phyloP scores from a whole-genome alignment of 2,797 vertebrate species.

The Gambelia wislizenii region DNA sequence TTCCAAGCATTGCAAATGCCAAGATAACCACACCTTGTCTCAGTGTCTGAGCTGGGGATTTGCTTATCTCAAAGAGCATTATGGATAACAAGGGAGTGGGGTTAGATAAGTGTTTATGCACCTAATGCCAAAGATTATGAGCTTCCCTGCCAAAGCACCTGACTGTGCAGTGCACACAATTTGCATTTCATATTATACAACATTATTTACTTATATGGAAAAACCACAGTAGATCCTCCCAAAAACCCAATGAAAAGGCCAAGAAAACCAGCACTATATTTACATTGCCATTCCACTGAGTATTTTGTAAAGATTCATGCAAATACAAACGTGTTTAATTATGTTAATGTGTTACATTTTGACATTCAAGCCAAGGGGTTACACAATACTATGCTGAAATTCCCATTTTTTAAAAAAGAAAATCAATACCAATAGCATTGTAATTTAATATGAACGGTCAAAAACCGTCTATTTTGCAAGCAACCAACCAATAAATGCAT shows the following conservation, averaged over 20 bases:
- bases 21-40: neutral
- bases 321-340: constrained; percentile 10
- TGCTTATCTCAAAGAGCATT: neutral
- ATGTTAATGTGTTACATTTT: constrained; percentile 15
- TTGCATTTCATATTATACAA: neutral
- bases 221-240: neutral
- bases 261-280: constrained; percentile 22
- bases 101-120: neutral
- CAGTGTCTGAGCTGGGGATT: neutral
- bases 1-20: neutral
- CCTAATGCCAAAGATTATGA: neutral
- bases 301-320: neutral
- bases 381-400: neutral
- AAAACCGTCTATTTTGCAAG: constrained; percentile 11
- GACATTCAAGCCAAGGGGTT: neutral
- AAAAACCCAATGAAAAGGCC: constrained; percentile 2
- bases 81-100: neutral
- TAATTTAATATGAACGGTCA: neutral
- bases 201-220: neutral
- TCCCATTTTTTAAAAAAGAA: neutral
- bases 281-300: constrained; percentile 3
- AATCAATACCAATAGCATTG: neutral
- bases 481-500: neutral
- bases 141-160: constrained; percentile 16
- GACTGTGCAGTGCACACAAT: neutral